These are phyloP conservation scores for Palythoa caribaeorum DNA, from an alignment of 92 coral and sea anemone genomes.

Conservation along the genomic window DNA sequence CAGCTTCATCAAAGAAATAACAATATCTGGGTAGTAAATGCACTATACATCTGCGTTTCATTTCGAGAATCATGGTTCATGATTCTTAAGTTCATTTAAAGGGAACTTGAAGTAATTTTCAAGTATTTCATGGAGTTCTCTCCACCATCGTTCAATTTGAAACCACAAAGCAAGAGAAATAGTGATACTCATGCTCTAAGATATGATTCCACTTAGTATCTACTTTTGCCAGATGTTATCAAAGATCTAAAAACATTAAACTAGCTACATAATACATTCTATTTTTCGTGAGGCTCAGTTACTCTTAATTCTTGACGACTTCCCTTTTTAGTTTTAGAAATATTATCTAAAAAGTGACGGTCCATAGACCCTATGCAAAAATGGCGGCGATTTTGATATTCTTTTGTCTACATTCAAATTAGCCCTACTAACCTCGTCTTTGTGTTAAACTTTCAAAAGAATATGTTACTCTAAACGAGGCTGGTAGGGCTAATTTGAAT, in stretches of 20 bases:
- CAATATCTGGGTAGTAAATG: constrained; percentile 11
- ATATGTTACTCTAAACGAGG: too few relatives aligned
- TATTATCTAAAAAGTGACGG: too few relatives aligned
- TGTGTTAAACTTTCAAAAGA: too few relatives aligned
- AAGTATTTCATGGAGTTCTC: constrained; percentile 64
- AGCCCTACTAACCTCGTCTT: too few relatives aligned
- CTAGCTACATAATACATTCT: not conserved
- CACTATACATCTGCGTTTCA: constrained; percentile 58
- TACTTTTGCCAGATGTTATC: constrained; percentile 14
- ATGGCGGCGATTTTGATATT: too few relatives aligned
- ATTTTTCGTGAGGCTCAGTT: not conserved
- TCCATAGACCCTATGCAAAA: too few relatives aligned
- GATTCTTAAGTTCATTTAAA: constrained; percentile 42
- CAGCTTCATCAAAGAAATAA: not conserved
- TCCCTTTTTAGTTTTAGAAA: too few relatives aligned
- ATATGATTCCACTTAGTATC: not conserved
- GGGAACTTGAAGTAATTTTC: constrained; percentile 66
- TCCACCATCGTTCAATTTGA: constrained; percentile 70
- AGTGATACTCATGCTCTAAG: not conserved
- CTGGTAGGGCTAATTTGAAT: too few relatives aligned
- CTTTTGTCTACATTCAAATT: too few relatives aligned
- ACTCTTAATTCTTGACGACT: not conserved
- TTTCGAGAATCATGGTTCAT: constrained; percentile 62
- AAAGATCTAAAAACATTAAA: not conserved
- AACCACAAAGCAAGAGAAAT: constrained; percentile 25